Evolutionary conservation across 2,888 invertebrate genomes (phyloP).

Genomic region (Boloria selene): DNA sequence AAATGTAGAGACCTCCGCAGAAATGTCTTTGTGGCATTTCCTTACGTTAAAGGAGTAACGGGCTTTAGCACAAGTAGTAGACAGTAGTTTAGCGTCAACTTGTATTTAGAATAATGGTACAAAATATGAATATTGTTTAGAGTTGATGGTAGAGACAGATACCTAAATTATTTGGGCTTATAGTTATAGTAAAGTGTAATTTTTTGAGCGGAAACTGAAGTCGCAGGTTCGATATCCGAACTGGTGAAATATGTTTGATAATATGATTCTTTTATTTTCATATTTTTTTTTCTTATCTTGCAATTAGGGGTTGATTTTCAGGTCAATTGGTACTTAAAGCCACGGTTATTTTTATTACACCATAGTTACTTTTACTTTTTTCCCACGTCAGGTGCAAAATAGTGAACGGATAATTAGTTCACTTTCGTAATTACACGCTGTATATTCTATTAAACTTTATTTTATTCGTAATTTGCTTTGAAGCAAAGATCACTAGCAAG

Average conservation of each 20-base stretch:
- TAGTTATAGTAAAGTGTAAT: too few relatives aligned
- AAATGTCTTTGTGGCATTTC: slow-evolving; percentile 25
- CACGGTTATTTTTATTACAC: not conserved
- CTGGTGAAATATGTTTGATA: too few relatives aligned
- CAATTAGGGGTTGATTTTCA: too few relatives aligned
- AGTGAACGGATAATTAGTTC: slow-evolving; percentile 4
- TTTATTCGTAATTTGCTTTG: slow-evolving; percentile 35
- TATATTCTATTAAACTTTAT: slow-evolving; percentile 39
- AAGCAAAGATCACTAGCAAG: slow-evolving; percentile 29
- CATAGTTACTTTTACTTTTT: not conserved
- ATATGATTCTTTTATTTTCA: too few relatives aligned
- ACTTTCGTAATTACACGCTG: slow-evolving; percentile 28
- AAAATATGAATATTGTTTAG: too few relatives aligned
- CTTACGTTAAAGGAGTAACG: slow-evolving; percentile 15
- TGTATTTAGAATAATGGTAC: not conserved
- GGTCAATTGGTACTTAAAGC: too few relatives aligned
- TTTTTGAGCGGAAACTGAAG: too few relatives aligned
- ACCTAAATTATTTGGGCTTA: too few relatives aligned
- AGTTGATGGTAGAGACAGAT: too few relatives aligned
- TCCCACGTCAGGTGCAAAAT: slow-evolving; percentile 1
- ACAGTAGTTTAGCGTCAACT: not conserved
- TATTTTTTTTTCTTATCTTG: too few relatives aligned
- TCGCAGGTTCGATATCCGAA: too few relatives aligned
- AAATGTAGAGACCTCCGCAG: slow-evolving; percentile 25
- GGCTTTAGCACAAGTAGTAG: not conserved